Evolutionary conservation across 1,140 invertebrate genomes (phyloP), one percentile per base, ranked within the genome.

Genomic region (Sinella curviseta): DNA sequence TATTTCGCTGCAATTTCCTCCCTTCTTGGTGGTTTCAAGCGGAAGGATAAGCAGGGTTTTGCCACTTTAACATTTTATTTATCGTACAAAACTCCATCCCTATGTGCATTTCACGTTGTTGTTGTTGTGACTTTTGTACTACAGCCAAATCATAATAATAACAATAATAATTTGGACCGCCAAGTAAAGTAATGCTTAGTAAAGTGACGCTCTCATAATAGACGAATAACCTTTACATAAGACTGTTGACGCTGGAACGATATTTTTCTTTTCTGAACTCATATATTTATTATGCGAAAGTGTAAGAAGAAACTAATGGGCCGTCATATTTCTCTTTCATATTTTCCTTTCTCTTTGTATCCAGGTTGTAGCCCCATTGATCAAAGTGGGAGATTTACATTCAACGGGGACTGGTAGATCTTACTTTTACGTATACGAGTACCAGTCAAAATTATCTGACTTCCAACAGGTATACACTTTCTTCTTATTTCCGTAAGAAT

Each of bases 351-450:
- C 54, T 54, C 67, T 14, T 33, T 26, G 3, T 70, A 70, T 30
- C 1, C 24, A 89, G 80, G 95, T 95, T 34, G 95, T 97, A 0
- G 95, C 96, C 1, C 97, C 97, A 0, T 91, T 97, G 28, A 92
- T 98, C 8, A 92, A 95, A 86, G 96, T 95, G 0, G 95, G 94
- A 0, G 94, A 97, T 87, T 91, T 96, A 73, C 97, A 99, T 87
- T 95, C 96, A 26, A 76, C 83, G 36, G n/a, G n/a, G n/a, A 80
- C 83, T 48, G 24, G 80, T 55, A 80, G 82, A 77, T 97, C 95
- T 39, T 97, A 94, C 87, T 89, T 97, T 74, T 97, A 96, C 86
- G 94, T 97, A 24, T 97, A 97, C 87, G 94, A 95, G 87, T 97
- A 98, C 87, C 96, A 97, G 86, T 95, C 94, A 0, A 95, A 95